phyloP scores from a whole-genome alignment of 2,113 vertebrate species.

The Connochaetes taurinus region DNA sequence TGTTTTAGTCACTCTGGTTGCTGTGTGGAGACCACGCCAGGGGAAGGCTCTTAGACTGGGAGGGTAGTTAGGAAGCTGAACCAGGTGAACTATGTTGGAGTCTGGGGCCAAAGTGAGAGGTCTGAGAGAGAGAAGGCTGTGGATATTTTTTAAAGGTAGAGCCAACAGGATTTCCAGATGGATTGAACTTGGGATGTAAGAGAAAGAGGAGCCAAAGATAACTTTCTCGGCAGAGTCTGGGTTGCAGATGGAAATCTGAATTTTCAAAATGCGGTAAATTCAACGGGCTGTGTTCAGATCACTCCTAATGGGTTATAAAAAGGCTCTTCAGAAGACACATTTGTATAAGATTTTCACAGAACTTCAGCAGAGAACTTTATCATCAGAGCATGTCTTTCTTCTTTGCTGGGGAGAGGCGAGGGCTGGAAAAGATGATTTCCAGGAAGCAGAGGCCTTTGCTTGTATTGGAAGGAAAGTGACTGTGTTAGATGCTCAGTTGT shows the following conservation, averaged over 20 bases:
- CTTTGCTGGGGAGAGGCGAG: background rate
- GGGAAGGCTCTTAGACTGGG: background rate
- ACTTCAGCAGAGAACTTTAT: background rate
- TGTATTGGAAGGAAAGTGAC: background rate
- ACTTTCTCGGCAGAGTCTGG: background rate
- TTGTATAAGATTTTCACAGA: background rate
- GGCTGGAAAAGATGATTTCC: background rate
- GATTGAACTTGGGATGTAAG: background rate
- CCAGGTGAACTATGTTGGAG: background rate
- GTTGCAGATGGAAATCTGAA: background rate
- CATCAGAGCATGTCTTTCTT: background rate
- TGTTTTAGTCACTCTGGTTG: background rate
- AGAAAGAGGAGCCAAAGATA: background rate
- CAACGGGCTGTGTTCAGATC: background rate
- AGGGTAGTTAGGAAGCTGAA: background rate
- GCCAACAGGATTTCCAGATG: background rate
- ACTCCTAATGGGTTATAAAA: background rate
- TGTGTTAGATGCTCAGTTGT: background rate
- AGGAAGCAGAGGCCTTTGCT: background rate
- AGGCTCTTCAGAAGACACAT: background rate
- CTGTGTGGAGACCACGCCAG: background rate
- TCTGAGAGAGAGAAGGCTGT: background rate
- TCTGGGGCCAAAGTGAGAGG: background rate
- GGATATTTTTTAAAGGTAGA: background rate
- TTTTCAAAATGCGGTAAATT: background rate